Base-by-base conservation (phyloP, 2,797 vertebrate genomes). In the Pachyuromys duprasi region DNA sequence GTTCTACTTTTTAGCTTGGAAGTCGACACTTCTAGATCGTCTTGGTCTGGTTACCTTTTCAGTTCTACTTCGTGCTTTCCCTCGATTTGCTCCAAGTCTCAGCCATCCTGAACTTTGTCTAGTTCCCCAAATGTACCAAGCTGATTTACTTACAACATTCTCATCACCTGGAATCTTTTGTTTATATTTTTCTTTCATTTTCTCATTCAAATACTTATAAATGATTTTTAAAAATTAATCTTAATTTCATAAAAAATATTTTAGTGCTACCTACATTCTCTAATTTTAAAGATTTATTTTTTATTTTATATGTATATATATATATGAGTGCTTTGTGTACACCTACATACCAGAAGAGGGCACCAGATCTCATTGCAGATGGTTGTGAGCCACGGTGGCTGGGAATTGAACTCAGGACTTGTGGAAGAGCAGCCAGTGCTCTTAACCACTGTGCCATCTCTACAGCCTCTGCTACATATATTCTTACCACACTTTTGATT, bases 171-270 rank as follows among this genome's bases (percentile, higher is more conserved):
- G 14, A 81, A 72, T 80, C 86, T 78, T 80, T 92, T 82, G 8
- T 75, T 17, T 89, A 62, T 91, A 74, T 39, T 74, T 65, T 28
- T 67, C 53, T 95, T 84, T 18, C 90, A 8, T 87, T 80, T 93
- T 53, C 36, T 24, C 18, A 90, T 92, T 60, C 14, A 17, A 89
- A 95, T 86, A 39, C 4, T 26, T 75, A 31, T 9, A 42, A 88
- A 74, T 14, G n/a, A n/a, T 76, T 57, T 57, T 65, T 76, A 33
- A 49, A 76, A 11, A 36, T 67, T 22, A 55, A 55, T 75, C n/a
- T 28, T 81, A 65, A 8, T 62, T 91, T 81, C 26, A 11, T 17
- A 49, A 67, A 67, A 84, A 67, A 45, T 18, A 69, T 17, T 86
- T 86, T 3, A 7, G 13, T 76, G 26, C 55, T n/a, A 53, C 63